A percentile compares a stretch with the other conserved stretches of the same genome.
Evolutionary conservation across 35 echinoderm and acorn worm genomes (phyloP).

Genomic region (Nesometra sesokonis): DNA sequence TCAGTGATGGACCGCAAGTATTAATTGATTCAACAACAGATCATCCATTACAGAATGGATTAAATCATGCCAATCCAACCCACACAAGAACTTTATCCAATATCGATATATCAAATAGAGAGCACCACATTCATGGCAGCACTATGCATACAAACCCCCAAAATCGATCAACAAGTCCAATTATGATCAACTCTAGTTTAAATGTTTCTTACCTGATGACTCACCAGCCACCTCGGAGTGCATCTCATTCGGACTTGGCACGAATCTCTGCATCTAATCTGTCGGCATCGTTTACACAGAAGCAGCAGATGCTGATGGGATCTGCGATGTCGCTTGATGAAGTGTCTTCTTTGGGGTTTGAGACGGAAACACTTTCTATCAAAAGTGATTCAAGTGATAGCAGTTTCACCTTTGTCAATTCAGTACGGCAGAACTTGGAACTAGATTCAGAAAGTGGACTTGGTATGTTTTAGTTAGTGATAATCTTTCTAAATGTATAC

Average conservation of each 20-base stretch:
- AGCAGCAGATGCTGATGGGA: conserved; percentile 34
- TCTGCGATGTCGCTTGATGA: conserved; percentile 52
- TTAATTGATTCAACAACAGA: background rate
- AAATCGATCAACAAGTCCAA: background rate
- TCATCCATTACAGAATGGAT: background rate
- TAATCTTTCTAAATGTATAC: too few relatives aligned
- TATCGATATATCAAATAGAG: background rate
- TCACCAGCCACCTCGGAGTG: background rate
- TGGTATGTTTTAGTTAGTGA: too few relatives aligned
- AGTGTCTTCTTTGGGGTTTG: conserved; percentile 36
- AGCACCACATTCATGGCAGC: background rate
- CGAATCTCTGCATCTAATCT: background rate
- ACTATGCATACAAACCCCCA: background rate
- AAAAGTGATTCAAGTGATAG: conserved; percentile 90
- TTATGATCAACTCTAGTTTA: background rate
- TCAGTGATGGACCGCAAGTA: background rate
- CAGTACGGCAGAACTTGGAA: conserved; percentile 18
- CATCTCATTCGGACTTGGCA: background rate
- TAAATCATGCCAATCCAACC: background rate
- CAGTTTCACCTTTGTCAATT: conserved; percentile 30
- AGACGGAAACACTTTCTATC: conserved; percentile 70
- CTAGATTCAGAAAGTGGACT: conserved; percentile 72
- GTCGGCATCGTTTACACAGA: background rate
- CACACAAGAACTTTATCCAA: background rate
- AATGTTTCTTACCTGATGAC: background rate